Base-by-base conservation (phyloP, 2,113 vertebrate genomes). In the Hoplias malabaricus region DNA sequence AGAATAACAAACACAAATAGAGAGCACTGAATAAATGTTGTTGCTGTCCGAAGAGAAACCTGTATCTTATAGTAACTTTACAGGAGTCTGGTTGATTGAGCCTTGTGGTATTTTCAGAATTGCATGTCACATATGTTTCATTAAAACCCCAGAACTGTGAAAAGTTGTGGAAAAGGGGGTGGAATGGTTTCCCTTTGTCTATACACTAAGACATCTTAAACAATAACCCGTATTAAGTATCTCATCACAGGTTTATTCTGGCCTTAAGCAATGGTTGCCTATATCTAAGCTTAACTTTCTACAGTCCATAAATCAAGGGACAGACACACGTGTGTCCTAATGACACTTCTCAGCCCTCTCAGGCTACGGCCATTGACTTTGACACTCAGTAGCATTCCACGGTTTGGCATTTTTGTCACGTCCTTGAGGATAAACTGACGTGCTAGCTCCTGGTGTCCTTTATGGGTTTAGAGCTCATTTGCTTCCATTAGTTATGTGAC, bases 401-500 rank as follows among this genome's bases (percentile, higher is more conserved):
- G 2, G 75, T 85, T 86, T 86, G 86, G 72, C 74, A 65, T 53
- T 69, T 80, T 82, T 63, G 78, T 83, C 79, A 83, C 83, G 33
- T 82, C 48, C 36, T 31, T 57, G 68, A 57, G 72, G 79, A 74
- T 77, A 74, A 82, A 33, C 59, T 83, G 46, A 81, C 63, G 78
- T 40, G 68, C 67, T 42, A 68, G 50, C 43, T 61, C 69, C 63
- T 80, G 87, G 70, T 70, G 71, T 61, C 57, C 14, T 77, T 84
- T 87, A 84, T 85, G 69, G 82, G 83, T 83, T 89, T 85, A 84
- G 80, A 85, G 69, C 75, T 86, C 53, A 82, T 81, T 82, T 73
- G 81, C 65, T 80, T 67, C 53, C 74, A 85, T 88, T 87, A 89
- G 75, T 21, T 40, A 16, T 23, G n/a, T 76, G 86, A 77, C 85